Base-by-base conservation (phyloP, 1,140 invertebrate genomes). In the Luehdorfia chinensis region DNA sequence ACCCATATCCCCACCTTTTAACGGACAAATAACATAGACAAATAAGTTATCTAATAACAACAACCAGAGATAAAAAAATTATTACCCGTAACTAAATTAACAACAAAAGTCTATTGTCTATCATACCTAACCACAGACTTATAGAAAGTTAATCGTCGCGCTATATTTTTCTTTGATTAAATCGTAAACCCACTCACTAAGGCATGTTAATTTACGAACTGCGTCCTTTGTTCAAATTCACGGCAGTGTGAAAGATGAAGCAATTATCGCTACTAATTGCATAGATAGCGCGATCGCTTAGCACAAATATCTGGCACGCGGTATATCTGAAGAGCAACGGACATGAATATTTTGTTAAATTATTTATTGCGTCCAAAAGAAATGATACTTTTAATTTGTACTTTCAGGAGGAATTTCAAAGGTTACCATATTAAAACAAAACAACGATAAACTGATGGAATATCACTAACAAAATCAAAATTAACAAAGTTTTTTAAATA, bases 231-330 rank as follows among this genome's bases (percentile, higher is more conserved):
- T 28, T 41, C 23, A 0, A 9, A 41, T 16, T 27, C 37, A 28
- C 23, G 3, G 37, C 13, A 12, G 23, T 41, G 37, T 15, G 15
- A 41, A 25, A 41, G 37, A 9, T 16, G 6, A 33, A 39, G 36
- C 14, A 39, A 39, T 39, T 14, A 39, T 39, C 21, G 18, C 11
- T 23, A 4, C 1, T n/a, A 39, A 39, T 2, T 13, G 19, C 18
- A n/a, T 8, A 39, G 4, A 39, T 12, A 5, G 21, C 7, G 21
- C 2, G 9, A 25, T 12, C 11, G 11, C 12, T 31, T 31, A 2
- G 6, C 12, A 5, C 5, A 3, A 31, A 31, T 21, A 31, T 31
- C n/a, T 31, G 11, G 11, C 28, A 31, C 28, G 11, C 25, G 6
- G 2, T 28, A 28, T 28, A n/a, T 8, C 25, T 7, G 9, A 7